phyloP scores from a whole-genome alignment of 1,140 invertebrate species.

The Helicoverpa zea region DNA sequence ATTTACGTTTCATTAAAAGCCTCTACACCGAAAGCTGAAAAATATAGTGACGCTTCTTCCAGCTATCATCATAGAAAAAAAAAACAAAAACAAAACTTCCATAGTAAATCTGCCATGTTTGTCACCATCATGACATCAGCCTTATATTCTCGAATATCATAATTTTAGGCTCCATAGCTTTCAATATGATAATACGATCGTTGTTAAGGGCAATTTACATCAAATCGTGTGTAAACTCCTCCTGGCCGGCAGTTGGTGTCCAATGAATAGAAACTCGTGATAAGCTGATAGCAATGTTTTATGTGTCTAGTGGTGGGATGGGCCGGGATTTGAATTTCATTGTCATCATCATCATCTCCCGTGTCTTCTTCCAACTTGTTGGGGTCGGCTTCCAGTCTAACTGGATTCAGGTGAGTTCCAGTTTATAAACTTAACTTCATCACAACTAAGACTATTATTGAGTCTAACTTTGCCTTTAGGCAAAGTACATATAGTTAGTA shows the following conservation, averaged over 20 bases:
- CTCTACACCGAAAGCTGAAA: no score
- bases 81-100: no score
- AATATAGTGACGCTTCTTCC: no score
- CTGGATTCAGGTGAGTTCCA: no score
- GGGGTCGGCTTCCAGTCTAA: no score
- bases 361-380: background rate
- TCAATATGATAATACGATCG: constrained; percentile 40
- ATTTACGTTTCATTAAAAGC: no score
- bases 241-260: constrained; percentile 42
- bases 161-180: constrained; percentile 41
- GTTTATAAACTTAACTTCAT: no score
- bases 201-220: constrained; percentile 40
- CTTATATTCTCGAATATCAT: constrained; percentile 37
- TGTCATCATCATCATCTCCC: background rate
- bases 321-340: background rate
- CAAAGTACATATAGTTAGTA: no score
- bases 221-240: constrained; percentile 42
- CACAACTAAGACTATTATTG: no score
- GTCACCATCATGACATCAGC: background rate
- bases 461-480: no score
- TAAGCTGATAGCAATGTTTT: constrained; percentile 42
- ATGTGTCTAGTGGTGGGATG: constrained; percentile 3
- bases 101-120: background rate
- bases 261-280: constrained; percentile 44
- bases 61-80: no score